These are phyloP conservation scores for Chiridota heheva DNA, from an alignment of 35 echinoderm and acorn worm genomes.

Conservation along the genomic window DNA sequence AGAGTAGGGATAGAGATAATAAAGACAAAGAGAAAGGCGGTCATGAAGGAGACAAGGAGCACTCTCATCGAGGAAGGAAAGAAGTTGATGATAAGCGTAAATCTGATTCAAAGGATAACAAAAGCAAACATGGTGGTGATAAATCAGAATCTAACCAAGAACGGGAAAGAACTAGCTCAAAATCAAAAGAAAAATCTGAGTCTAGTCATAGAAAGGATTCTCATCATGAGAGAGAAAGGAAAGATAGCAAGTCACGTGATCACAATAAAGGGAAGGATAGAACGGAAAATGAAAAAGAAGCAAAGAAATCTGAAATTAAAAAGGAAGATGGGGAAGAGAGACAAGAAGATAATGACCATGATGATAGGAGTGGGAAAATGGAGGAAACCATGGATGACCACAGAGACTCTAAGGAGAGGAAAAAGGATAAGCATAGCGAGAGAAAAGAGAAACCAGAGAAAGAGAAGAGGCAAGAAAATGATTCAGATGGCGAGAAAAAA, in stretches of 20 bases:
- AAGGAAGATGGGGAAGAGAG: slow-evolving; percentile 17
- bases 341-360: slow-evolving; percentile 22
- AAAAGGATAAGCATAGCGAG: slow-evolving; percentile 31
- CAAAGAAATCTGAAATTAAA: slow-evolving; percentile 15
- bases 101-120: slow-evolving; percentile 25
- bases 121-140: not conserved
- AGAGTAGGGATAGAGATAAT: slow-evolving; percentile 22
- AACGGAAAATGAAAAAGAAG: not conserved
- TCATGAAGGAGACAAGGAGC: slow-evolving; percentile 27
- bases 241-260: not conserved
- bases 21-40: slow-evolving; percentile 1
- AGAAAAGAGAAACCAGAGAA: not conserved
- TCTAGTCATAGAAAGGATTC: slow-evolving; percentile 5
- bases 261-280: not conserved
- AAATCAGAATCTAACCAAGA: slow-evolving; percentile 39
- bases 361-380: slow-evolving; percentile 54
- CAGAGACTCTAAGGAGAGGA: slow-evolving; percentile 4
- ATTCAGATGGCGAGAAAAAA: slow-evolving; percentile 22
- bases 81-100: slow-evolving; percentile 32
- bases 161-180: slow-evolving; percentile 4
- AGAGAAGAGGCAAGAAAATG: not conserved
- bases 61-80: slow-evolving; percentile 1
- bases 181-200: not conserved
- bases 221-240: slow-evolving; percentile 3
- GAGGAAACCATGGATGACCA: slow-evolving; percentile 27